Evolutionary conservation across 2,888 invertebrate species (phyloP).

Genomic region (Plebejus anna): DNA sequence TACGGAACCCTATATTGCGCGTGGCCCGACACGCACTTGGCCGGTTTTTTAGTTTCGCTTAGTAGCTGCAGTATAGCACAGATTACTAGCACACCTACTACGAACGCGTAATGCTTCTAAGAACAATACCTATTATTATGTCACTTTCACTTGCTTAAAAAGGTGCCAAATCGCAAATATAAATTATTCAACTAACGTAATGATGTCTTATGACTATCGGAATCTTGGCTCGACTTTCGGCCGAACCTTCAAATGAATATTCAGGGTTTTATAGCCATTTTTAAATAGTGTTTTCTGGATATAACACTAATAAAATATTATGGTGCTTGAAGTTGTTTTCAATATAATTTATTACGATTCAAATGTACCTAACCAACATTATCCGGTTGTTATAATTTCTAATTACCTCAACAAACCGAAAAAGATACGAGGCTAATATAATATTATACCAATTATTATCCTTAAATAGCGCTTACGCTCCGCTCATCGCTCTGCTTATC

Average conservation of each 20-base stretch:
- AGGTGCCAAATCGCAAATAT: not conserved
- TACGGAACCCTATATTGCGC: too few species aligned
- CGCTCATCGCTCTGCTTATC: not conserved
- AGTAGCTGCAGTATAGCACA: too few species aligned
- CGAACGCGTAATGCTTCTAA: too few species aligned
- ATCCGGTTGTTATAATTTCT: too few species aligned
- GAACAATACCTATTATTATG: not conserved
- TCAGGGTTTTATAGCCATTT: not conserved
- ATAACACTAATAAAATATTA: too few species aligned
- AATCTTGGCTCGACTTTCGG: conserved; percentile 14
- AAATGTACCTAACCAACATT: too few species aligned
- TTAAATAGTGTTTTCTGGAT: too few species aligned
- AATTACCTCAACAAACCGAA: not conserved
- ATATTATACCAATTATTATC: not conserved
- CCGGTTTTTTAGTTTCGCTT: too few species aligned
- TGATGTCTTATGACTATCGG: not conserved
- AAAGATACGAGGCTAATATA: not conserved
- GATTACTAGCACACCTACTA: not conserved
- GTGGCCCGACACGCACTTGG: too few species aligned
- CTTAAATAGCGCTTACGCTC: not conserved
- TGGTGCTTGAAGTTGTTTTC: too few species aligned
- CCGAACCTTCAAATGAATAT: not conserved
- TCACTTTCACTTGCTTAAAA: not conserved
- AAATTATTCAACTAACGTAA: not conserved
- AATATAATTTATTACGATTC: too few species aligned